These are phyloP conservation scores for Microctonus hyperodae DNA, from an alignment of 2,888 invertebrate species.

Conservation along the genomic window DNA sequence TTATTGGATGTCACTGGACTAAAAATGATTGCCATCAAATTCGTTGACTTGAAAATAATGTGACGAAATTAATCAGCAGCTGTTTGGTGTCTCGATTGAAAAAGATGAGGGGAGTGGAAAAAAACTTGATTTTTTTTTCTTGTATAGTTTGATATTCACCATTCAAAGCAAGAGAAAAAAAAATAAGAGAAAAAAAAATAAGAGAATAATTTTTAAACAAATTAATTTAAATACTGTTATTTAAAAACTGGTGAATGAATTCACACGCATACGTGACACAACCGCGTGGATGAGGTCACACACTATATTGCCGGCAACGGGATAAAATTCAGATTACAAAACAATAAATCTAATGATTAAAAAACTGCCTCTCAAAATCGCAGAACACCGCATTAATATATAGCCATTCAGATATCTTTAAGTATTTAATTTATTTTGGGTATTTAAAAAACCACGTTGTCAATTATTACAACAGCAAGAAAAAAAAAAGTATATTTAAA, in stretches of 20 bases:
- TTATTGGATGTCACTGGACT: not conserved
- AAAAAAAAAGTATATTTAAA: too few species aligned
- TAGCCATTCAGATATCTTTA: not conserved
- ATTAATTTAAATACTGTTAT: not conserved
- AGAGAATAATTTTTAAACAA: not conserved
- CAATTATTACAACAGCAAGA: too few species aligned
- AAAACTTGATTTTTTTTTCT: not conserved
- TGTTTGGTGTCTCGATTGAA: too few species aligned
- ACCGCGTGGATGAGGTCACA: not conserved
- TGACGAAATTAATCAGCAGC: too few species aligned
- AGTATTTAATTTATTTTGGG: not conserved
- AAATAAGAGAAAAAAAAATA: too few species aligned
- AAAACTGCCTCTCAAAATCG: not conserved
- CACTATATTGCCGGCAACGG: not conserved
- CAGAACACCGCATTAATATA: not conserved
- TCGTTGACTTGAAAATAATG: not conserved
- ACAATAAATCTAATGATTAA: conserved; percentile 18
- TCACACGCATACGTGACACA: conserved; percentile 4
- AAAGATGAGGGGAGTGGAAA: too few species aligned
- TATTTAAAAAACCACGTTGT: not conserved
- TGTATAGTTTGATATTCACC: not conserved
- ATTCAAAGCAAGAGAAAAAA: not conserved
- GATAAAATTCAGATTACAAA: conserved; percentile 15
- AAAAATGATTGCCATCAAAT: not conserved
- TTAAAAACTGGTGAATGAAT: not conserved